Percentiles rank a stretch among this genome's conserved stretches.
Evolutionary conservation across 2,113 vertebrate genomes (phyloP).

Genomic region (Poicephalus gulielmi): DNA sequence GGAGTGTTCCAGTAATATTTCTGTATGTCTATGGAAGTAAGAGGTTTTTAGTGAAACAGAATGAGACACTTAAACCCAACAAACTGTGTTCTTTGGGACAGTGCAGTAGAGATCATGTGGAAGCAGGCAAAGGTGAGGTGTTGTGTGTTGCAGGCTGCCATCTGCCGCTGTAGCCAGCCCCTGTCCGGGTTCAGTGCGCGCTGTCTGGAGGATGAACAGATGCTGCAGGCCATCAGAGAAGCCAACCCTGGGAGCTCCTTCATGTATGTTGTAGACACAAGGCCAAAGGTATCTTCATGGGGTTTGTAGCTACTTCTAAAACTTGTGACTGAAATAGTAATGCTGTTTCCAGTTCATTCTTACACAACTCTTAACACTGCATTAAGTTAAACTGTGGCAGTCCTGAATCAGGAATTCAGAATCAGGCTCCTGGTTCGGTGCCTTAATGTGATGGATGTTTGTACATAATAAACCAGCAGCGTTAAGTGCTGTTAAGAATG

Average conservation of each 20-base stretch:
- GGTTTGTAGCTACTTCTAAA: neutral
- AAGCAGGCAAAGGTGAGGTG: neutral
- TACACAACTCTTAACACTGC: fast-evolving
- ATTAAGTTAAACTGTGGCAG: neutral
- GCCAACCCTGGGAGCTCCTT: conserved; percentile 79
- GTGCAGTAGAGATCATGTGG: fast-evolving
- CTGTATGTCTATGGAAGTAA: no score
- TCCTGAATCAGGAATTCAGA: neutral
- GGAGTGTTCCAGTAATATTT: fast-evolving
- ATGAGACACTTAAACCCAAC: fast-evolving
- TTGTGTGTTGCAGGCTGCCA: conserved; percentile 75
- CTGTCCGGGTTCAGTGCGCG: conserved; percentile 78
- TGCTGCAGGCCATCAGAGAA: conserved; percentile 80
- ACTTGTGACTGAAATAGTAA: neutral
- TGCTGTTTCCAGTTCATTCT: neutral
- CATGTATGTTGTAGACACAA: conserved; percentile 86
- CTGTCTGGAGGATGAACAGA: conserved; percentile 81
- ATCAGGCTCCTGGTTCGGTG: fast-evolving
- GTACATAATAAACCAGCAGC: fast-evolving
- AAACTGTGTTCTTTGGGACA: fast-evolving
- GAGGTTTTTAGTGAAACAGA: neutral
- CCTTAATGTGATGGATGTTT: neutral
- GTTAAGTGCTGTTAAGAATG: neutral
- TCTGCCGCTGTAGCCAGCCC: conserved; percentile 84
- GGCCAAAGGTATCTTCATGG: conserved; percentile 77